These are phyloP conservation scores for Trichogramma dendrolimi DNA, from an alignment of 2,888 invertebrate genomes.

Conservation along the genomic window DNA sequence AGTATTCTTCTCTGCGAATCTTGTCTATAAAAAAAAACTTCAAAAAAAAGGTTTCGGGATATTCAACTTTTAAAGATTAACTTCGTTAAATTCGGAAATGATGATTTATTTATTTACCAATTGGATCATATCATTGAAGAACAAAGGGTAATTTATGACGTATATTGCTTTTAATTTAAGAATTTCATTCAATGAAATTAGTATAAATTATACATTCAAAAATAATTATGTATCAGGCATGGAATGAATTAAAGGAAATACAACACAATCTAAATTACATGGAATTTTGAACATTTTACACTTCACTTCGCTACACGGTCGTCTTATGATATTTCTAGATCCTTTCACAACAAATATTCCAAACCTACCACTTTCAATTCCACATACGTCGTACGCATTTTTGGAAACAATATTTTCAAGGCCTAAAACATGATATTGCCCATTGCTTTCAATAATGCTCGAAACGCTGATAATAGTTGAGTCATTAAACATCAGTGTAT, in stretches of 20 bases:
- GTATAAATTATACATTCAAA: too few species aligned
- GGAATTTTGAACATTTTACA: conserved; percentile 7
- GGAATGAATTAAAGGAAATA: conserved; percentile 1
- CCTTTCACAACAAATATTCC: conserved; percentile 3
- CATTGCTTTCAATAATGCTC: conserved; percentile 1
- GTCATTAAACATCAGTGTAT: conserved; percentile 1
- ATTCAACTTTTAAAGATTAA: too few species aligned
- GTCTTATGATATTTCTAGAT: not conserved
- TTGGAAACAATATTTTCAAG: not conserved
- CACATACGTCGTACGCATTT: not conserved
- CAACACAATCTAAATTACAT: not conserved
- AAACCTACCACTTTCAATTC: not conserved
- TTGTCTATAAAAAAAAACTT: too few species aligned
- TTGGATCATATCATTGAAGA: too few species aligned
- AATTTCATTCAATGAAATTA: not conserved
- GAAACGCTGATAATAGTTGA: not conserved
- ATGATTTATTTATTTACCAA: too few species aligned
- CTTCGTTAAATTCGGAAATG: too few species aligned
- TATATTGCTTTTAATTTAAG: too few species aligned
- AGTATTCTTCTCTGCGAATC: too few species aligned
- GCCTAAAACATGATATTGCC: conserved; percentile 2
- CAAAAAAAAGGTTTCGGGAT: too few species aligned
- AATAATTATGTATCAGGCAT: too few species aligned
- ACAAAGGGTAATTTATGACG: too few species aligned
- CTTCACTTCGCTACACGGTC: not conserved